Conservation (phyloP, 1,140 invertebrate species). For the Chironomus striatipennis region DNA sequence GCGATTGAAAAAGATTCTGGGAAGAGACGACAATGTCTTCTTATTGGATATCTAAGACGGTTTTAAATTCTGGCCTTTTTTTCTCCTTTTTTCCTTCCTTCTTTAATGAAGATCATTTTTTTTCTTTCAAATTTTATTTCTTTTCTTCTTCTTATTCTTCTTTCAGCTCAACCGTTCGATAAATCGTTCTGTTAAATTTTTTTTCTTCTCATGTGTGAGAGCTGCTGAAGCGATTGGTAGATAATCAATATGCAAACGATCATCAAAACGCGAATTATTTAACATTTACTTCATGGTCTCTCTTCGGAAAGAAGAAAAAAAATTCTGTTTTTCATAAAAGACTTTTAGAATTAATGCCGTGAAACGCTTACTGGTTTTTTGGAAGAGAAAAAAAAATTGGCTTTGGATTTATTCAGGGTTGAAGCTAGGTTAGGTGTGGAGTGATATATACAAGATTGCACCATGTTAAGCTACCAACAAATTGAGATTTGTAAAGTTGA, state of each 20-base stretch:
- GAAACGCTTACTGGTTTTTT: neutral
- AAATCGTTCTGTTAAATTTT: too few relatives aligned
- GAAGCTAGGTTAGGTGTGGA: neutral
- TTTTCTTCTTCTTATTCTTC: neutral
- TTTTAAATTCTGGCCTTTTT: neutral
- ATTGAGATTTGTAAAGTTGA: too few relatives aligned
- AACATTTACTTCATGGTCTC: conserved; percentile 22
- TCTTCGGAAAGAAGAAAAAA: neutral
- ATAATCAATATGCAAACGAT: conserved; percentile 23
- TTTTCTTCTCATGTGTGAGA: neutral
- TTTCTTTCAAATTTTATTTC: neutral
- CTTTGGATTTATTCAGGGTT: neutral
- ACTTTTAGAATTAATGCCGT: conserved; percentile 17
- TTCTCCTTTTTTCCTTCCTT: neutral
- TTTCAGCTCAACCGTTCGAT: neutral
- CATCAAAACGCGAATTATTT: conserved; percentile 16
- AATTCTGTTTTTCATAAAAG: too few relatives aligned
- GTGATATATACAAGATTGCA: too few relatives aligned
- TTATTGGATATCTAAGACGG: neutral
- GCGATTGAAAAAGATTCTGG: neutral
- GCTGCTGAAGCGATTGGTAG: neutral
- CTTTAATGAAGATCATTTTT: conserved; percentile 14
- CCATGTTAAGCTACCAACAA: too few relatives aligned
- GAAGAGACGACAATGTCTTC: neutral
- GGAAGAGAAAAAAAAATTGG: neutral